Evolutionary conservation across 2,797 vertebrate species (phyloP).

Genomic region (Leontocebus nigricollis): DNA sequence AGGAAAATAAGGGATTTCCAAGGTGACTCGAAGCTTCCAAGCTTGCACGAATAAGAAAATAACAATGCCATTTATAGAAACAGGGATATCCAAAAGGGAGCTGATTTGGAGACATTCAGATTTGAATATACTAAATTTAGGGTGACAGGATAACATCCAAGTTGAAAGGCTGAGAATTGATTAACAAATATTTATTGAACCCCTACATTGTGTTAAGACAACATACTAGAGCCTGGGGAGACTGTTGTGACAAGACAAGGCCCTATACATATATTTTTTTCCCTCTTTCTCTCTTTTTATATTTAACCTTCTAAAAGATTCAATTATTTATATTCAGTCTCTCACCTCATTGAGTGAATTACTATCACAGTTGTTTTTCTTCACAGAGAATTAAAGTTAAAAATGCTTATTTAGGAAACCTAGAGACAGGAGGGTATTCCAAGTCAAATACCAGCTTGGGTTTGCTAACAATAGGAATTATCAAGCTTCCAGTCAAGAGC

Average conservation of each 20-base stretch:
- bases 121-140: neutral
- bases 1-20: neutral
- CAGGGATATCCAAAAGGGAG: neutral
- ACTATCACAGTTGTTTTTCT: slow-evolving; percentile 19
- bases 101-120: neutral
- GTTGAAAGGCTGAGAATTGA: neutral
- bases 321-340: neutral
- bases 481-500: neutral
- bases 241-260: neutral
- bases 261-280: too few relatives aligned
- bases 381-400: slow-evolving; percentile 11
- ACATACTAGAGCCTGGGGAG: neutral
- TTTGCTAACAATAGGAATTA: neutral
- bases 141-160: neutral
- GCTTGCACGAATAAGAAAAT: neutral
- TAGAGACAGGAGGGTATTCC: neutral
- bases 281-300: neutral
- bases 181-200: neutral
- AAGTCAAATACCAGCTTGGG: neutral
- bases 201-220: neutral
- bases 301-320: neutral
- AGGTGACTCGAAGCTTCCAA: neutral
- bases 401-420: slow-evolving; percentile 14
- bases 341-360: slow-evolving; percentile 6
- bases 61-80: neutral